phyloP scores from a whole-genome alignment of 2,888 invertebrate genomes.

The Notocelia uddmanniana region DNA sequence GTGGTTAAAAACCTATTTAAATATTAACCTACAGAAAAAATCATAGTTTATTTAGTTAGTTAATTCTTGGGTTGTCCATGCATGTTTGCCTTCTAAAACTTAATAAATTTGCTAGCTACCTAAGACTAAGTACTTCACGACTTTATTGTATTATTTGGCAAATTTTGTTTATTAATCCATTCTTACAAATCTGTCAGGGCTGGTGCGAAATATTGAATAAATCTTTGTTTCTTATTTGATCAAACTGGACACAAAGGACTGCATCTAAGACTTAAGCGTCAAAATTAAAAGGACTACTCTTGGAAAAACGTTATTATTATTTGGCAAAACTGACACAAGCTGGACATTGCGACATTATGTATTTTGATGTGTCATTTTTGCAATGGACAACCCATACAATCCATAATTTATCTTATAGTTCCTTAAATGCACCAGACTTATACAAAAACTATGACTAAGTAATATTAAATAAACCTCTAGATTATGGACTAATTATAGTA shows the following conservation, averaged over 20 bases:
- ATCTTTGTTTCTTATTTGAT: too few relatives aligned
- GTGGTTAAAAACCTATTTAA: background rate
- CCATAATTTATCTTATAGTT: slow-evolving; percentile 11
- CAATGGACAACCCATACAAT: slow-evolving; percentile 16
- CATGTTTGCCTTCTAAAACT: background rate
- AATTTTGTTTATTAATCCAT: background rate
- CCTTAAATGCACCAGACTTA: slow-evolving; percentile 41
- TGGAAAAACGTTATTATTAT: too few relatives aligned
- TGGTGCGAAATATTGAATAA: too few relatives aligned
- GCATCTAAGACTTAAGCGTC: too few relatives aligned
- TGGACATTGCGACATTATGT: background rate
- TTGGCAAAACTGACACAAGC: background rate
- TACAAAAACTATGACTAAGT: slow-evolving; percentile 30
- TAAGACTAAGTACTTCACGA: slow-evolving; percentile 10
- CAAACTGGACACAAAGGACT: too few relatives aligned
- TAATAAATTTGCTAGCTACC: background rate
- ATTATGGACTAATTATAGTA: slow-evolving; percentile 43
- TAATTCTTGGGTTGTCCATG: slow-evolving; percentile 26
- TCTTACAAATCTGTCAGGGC: background rate
- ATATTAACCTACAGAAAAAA: background rate
- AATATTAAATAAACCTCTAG: slow-evolving; percentile 42
- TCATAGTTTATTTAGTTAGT: background rate
- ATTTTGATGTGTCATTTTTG: background rate
- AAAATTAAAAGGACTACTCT: too few relatives aligned
- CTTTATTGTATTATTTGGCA: background rate